phyloP scores from a whole-genome alignment of 2,888 invertebrate genomes.

The Aromia moschata region DNA sequence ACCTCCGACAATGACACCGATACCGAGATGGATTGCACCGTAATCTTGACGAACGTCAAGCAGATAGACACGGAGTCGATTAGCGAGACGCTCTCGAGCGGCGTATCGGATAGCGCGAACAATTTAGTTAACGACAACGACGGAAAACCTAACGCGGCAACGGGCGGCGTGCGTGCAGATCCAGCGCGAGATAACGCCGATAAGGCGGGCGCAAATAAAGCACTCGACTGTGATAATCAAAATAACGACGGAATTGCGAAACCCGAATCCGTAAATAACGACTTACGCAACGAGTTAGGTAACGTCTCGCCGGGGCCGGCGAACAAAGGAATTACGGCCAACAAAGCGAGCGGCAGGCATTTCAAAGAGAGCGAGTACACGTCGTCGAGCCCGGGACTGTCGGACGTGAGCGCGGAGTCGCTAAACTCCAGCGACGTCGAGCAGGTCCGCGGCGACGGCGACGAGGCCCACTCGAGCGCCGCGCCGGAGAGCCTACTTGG shows the following conservation, averaged over 20 bases:
- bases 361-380: conserved; percentile 39
- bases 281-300: conserved; percentile 8
- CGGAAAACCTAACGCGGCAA: not conserved
- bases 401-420: conserved; percentile 59
- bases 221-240: conserved; percentile 32
- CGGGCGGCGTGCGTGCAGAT: conserved; percentile 7
- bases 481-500: conserved; percentile 30
- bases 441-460: conserved; percentile 31
- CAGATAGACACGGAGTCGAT: conserved; percentile 42
- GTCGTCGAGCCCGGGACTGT: conserved; percentile 56
- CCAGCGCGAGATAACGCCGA: conserved; percentile 16
- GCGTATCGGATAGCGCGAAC: not conserved
- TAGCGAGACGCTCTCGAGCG: not conserved
- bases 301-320: not conserved
- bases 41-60: conserved; percentile 60
- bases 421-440: conserved; percentile 57
- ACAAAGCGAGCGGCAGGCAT: conserved; percentile 1
- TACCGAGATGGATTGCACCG: conserved; percentile 65
- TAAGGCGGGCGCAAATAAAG: conserved; percentile 15
- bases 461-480: conserved; percentile 13
- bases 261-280: not conserved
- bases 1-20: conserved; percentile 61
- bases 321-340: conserved; percentile 1
- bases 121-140: conserved; percentile 5
- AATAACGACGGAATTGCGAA: not conserved